A percentile compares a stretch with the other conserved stretches of the same genome.
Conservation (phyloP, 2,113 vertebrate genomes). For the Python bivittatus region DNA sequence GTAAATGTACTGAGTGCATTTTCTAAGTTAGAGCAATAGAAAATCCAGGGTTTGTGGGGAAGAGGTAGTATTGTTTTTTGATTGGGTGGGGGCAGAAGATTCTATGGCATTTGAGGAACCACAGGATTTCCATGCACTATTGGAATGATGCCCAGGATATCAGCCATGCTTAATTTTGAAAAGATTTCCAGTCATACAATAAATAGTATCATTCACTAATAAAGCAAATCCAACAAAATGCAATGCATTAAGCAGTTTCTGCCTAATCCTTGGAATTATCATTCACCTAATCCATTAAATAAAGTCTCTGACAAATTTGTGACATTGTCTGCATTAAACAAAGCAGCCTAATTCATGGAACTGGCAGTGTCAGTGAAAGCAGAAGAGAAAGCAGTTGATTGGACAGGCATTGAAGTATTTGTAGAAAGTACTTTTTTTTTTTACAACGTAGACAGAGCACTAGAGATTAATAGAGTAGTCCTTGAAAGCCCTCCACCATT, state of each 20-base stretch:
- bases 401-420: background rate
- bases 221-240: background rate
- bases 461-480: background rate
- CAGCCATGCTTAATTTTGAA: background rate
- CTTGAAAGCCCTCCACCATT: background rate
- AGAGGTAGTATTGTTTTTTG: background rate
- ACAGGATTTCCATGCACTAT: background rate
- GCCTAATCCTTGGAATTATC: background rate
- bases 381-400: background rate
- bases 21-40: background rate
- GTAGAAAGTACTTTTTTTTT: background rate
- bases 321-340: background rate
- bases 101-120: background rate
- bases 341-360: background rate
- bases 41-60: background rate
- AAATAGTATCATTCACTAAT: background rate
- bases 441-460: background rate
- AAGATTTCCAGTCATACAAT: background rate
- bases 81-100: background rate
- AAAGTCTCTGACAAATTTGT: conserved; percentile 5
- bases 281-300: background rate
- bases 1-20: background rate
- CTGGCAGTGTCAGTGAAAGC: background rate
- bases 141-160: background rate
- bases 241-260: background rate